phyloP scores from a whole-genome alignment of 2,113 vertebrate species.

The Platysteira castanea region DNA sequence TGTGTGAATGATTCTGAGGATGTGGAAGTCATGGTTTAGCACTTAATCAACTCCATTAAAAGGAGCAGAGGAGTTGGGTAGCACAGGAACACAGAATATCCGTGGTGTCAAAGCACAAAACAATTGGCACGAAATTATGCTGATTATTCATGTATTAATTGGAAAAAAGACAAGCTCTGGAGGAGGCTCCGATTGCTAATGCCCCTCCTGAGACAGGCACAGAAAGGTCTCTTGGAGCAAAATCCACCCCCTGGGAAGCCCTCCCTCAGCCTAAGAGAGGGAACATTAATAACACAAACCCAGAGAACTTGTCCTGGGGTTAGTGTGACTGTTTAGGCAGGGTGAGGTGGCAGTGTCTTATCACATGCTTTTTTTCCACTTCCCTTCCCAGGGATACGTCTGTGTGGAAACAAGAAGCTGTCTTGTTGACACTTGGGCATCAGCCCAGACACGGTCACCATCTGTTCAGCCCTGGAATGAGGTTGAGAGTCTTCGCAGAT shows the following conservation, averaged over 20 bases:
- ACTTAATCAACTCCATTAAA: background rate
- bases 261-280: background rate
- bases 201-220: background rate
- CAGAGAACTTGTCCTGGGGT: background rate
- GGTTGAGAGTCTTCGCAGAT: background rate
- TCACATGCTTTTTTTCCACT: background rate
- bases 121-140: background rate
- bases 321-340: background rate
- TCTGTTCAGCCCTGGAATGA: background rate
- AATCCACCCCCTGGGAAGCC: background rate
- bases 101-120: background rate
- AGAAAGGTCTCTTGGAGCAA: background rate
- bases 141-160: constrained; percentile 10
- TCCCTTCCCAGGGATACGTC: background rate
- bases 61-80: background rate
- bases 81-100: background rate
- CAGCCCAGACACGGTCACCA: background rate
- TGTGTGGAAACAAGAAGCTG: background rate
- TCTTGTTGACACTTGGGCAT: background rate
- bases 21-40: background rate
- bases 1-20: background rate
- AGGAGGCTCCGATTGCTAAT: background rate
- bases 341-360: background rate
- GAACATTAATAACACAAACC: background rate
- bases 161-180: background rate